Evolutionary conservation across 2,113 vertebrate genomes (phyloP).

Genomic region (Chloropsis hardwickii): DNA sequence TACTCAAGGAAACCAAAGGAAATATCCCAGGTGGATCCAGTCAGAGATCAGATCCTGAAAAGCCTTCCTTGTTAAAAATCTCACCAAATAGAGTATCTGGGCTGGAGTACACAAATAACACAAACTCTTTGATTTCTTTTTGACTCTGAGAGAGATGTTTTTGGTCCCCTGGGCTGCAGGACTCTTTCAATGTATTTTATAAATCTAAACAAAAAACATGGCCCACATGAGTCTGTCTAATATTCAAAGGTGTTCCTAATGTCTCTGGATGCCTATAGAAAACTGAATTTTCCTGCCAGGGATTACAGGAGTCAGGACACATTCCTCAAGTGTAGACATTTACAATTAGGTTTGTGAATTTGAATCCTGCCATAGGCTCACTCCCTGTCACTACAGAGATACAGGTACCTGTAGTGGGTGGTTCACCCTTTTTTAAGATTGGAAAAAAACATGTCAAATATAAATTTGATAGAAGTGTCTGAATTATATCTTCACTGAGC

Average conservation of each 20-base stretch:
- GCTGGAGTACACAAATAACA: not conserved
- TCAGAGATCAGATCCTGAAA: not conserved
- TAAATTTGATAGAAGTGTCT: not conserved
- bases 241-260: not conserved
- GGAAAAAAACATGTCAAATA: not conserved
- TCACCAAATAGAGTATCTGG: not conserved
- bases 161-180: not conserved
- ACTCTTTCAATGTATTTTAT: not conserved
- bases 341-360: not conserved
- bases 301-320: not conserved
- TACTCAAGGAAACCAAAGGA: not conserved
- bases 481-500: not conserved
- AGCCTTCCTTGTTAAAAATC: not conserved
- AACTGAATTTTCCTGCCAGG: not conserved
- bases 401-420: rapidly evolving
- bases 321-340: not conserved
- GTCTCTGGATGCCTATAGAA: not conserved
- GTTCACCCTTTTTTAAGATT: not conserved
- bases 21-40: not conserved
- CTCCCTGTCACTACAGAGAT: not conserved
- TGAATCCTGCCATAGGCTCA: not conserved
- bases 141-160: not conserved
- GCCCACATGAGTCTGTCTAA: not conserved
- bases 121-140: not conserved
- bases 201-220: not conserved